These are phyloP conservation scores for Macropus fuliginosus DNA, from an alignment of 2,797 vertebrate genomes.

Conservation along the genomic window DNA sequence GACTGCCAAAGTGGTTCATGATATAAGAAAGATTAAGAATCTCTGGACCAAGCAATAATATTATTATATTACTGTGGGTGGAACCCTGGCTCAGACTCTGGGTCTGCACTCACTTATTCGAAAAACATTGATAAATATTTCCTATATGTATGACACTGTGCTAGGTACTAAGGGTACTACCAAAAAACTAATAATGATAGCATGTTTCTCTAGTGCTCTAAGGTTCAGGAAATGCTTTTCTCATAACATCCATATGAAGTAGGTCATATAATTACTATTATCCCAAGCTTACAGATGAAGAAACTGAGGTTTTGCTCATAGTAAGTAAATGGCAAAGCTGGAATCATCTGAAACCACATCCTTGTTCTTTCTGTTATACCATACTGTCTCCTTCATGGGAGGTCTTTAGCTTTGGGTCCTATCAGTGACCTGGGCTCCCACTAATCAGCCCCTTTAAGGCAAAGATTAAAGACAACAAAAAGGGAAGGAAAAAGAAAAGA, in stretches of 20 bases:
- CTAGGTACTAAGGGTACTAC: not conserved
- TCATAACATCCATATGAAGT: not conserved
- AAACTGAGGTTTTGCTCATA: not conserved
- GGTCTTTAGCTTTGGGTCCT: not conserved
- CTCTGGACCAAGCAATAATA: not conserved
- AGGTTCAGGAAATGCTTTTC: not conserved
- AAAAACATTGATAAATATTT: not conserved
- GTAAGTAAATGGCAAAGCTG: not conserved
- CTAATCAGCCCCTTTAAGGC: not conserved
- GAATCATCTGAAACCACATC: not conserved
- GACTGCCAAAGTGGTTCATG: not conserved
- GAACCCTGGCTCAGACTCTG: not conserved
- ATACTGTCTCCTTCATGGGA: not conserved
- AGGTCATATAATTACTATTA: not conserved
- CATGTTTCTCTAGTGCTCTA: not conserved
- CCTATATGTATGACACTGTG: not conserved
- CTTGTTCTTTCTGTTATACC: not conserved
- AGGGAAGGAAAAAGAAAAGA: not conserved
- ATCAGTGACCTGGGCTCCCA: not conserved
- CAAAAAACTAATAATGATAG: not conserved
- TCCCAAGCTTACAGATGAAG: constrained; percentile 9
- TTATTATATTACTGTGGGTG: not conserved
- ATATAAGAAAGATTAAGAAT: not conserved
- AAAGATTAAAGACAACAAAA: not conserved
- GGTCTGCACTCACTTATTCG: not conserved